Evolutionary conservation across 1,140 invertebrate species (phyloP).

Genomic region (Nymphalis io): DNA sequence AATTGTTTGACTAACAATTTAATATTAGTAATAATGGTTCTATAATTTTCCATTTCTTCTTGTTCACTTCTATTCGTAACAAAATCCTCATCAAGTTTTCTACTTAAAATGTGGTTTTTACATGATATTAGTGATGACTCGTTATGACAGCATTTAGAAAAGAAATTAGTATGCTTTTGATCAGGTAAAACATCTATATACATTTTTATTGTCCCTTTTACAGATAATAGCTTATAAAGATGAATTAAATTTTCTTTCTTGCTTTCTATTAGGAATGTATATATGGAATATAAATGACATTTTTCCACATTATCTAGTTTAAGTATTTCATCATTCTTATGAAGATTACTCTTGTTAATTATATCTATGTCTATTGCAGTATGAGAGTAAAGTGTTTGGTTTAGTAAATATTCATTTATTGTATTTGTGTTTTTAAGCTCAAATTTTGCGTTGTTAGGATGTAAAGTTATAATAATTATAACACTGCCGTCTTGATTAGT

Average conservation of each 20-base stretch:
- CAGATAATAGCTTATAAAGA: slow-evolving; percentile 52
- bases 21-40: slow-evolving; percentile 36
- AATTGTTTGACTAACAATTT: slow-evolving; percentile 34
- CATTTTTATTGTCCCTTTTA: slow-evolving; percentile 56
- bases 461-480: slow-evolving; percentile 62
- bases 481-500: slow-evolving; percentile 39
- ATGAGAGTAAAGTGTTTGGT: slow-evolving; percentile 42
- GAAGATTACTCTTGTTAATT: slow-evolving; percentile 49
- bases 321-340: slow-evolving; percentile 31
- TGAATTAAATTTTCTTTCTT: slow-evolving; percentile 50
- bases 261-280: slow-evolving; percentile 50
- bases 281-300: slow-evolving; percentile 61
- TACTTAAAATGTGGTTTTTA: slow-evolving; percentile 32
- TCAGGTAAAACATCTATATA: slow-evolving; percentile 52
- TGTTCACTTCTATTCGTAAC: slow-evolving; percentile 7
- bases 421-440: not conserved
- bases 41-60: slow-evolving; percentile 23
- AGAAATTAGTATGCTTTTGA: slow-evolving; percentile 46
- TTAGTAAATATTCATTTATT: slow-evolving; percentile 40
- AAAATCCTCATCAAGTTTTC: not conserved
- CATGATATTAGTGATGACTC: slow-evolving; percentile 8
- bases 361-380: slow-evolving; percentile 59
- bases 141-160: slow-evolving; percentile 54
- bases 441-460: slow-evolving; percentile 23
- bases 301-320: slow-evolving; percentile 38